Evolutionary conservation across 2,888 invertebrate genomes (phyloP).

Genomic region (Autographa gamma): DNA sequence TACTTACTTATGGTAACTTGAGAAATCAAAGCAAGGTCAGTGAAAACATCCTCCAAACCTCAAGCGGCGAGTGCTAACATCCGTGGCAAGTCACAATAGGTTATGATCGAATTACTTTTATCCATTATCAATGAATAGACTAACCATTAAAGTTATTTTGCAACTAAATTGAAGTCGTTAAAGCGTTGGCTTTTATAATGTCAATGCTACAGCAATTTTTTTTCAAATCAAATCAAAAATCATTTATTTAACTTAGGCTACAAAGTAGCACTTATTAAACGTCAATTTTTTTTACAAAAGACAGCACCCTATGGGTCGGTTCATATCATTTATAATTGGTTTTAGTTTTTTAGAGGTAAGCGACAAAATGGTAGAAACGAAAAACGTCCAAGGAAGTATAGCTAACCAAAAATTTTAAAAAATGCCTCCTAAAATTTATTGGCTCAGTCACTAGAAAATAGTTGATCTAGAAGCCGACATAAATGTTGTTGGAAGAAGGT

Average conservation of each 20-base stretch:
- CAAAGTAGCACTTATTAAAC: no score
- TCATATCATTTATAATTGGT: no score
- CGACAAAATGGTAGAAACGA: background rate
- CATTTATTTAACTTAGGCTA: no score
- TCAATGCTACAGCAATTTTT: conserved; percentile 57
- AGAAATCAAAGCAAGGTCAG: background rate
- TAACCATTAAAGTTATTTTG: conserved; percentile 16
- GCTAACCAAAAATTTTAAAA: background rate
- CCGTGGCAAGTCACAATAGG: background rate
- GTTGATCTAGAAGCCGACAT: no score
- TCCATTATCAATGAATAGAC: conserved; percentile 20
- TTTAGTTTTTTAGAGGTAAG: background rate
- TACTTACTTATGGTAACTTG: background rate
- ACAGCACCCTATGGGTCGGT: no score
- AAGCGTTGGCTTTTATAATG: conserved; percentile 58
- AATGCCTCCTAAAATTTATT: background rate
- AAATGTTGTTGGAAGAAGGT: no score
- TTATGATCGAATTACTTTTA: conserved; percentile 1
- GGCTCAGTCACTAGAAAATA: no score
- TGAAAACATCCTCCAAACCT: background rate
- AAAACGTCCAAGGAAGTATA: background rate
- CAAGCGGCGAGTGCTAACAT: background rate
- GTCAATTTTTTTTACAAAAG: no score
- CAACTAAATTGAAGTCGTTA: conserved; percentile 36
- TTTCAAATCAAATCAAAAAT: no score